phyloP scores from a whole-genome alignment of 2,888 invertebrate species.

The Helicoverpa assulta region DNA sequence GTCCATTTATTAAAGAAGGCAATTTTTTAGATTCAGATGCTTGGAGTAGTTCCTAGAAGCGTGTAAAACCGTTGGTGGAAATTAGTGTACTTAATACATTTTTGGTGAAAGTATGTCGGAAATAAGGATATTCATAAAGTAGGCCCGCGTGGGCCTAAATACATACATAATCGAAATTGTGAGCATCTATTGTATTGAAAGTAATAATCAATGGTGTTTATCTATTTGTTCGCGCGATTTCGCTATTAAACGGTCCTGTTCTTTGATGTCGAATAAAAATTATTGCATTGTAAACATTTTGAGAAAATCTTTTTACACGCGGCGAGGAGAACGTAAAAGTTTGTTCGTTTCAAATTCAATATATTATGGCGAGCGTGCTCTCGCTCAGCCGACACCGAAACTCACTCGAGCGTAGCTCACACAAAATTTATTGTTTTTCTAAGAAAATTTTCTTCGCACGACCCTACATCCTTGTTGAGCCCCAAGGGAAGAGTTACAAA shows the following conservation, averaged over 20 bases:
- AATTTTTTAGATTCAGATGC: no score
- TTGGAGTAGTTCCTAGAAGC: no score
- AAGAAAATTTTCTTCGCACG: constrained; percentile 88
- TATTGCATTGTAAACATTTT: constrained; percentile 87
- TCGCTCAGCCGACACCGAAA: constrained; percentile 89
- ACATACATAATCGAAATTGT: constrained; percentile 55
- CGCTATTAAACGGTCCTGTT: constrained; percentile 65
- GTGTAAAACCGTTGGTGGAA: no score
- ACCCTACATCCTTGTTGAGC: constrained; percentile 78
- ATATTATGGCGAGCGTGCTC: constrained; percentile 90
- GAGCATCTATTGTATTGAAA: constrained; percentile 29
- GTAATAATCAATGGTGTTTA: constrained; percentile 39
- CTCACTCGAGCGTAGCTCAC: constrained; percentile 89
- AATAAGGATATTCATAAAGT: constrained; percentile 29
- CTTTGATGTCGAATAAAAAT: constrained; percentile 78
- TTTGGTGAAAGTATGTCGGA: constrained; percentile 22
- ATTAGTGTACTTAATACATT: constrained; percentile 4
- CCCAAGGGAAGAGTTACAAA: constrained; percentile 79
- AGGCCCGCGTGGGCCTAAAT: constrained; percentile 31
- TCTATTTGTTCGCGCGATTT: constrained; percentile 31
- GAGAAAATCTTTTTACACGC: constrained; percentile 87
- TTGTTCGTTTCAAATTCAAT: constrained; percentile 90
- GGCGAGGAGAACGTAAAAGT: constrained; percentile 86
- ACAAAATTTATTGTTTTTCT: constrained; percentile 90
- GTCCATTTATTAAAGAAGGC: no score